Conservation (phyloP, 2,113 vertebrate genomes). For the Dinomys branickii region DNA sequence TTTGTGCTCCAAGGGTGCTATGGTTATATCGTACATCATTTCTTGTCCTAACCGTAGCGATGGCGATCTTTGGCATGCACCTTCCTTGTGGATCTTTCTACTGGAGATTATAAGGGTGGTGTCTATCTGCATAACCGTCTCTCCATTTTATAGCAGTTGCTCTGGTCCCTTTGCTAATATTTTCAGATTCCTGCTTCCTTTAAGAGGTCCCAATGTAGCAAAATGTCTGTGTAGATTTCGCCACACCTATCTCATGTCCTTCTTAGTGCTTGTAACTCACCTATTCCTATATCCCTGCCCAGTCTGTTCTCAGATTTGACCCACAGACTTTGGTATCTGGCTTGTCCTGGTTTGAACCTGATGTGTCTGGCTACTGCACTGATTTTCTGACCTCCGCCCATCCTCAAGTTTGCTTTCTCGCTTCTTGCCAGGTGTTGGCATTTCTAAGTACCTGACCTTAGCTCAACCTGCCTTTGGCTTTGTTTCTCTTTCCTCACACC, state of each 20-base stretch:
- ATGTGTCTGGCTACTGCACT: slow-evolving; percentile 4
- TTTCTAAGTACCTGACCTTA: slow-evolving; percentile 62
- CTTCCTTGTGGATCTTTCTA: not conserved
- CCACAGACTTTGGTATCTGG: not conserved
- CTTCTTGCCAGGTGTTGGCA: slow-evolving; percentile 52
- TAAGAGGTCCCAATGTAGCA: not conserved
- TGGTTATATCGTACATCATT: not conserved
- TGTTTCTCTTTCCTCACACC: not conserved
- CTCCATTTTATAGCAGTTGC: not conserved
- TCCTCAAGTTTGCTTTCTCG: slow-evolving; percentile 43
- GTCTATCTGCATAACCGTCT: not conserved
- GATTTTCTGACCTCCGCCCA: slow-evolving; percentile 42
- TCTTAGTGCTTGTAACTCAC: not conserved
- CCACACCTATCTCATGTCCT: not conserved
- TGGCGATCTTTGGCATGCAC: not conserved
- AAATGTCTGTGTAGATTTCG: not conserved
- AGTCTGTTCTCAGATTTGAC: slow-evolving; percentile 8
- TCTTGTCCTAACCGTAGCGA: not conserved
- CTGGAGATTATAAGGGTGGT: not conserved
- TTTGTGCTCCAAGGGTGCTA: not conserved
- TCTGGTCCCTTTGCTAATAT: not conserved
- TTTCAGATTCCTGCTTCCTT: not conserved
- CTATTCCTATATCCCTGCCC: not conserved
- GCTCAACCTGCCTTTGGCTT: slow-evolving; percentile 69
- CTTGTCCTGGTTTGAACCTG: slow-evolving; percentile 65